phyloP scores from a whole-genome alignment of 2,113 vertebrate genomes.

The Orthonyx spaldingii region DNA sequence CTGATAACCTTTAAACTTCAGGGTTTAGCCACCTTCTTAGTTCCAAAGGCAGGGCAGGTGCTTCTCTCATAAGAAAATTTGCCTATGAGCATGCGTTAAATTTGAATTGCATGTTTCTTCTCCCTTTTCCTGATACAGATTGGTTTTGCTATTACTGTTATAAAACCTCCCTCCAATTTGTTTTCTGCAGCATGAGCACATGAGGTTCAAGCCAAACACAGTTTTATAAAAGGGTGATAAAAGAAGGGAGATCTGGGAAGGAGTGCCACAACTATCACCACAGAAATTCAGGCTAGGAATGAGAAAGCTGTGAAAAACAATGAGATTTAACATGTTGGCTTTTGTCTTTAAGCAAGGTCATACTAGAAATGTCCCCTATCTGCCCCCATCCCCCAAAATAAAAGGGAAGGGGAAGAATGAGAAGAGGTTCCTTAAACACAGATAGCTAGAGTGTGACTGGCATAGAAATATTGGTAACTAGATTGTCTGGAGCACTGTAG shows the following conservation, averaged over 20 bases:
- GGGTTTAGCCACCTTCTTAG: neutral
- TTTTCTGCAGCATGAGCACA: neutral
- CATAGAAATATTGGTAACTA: neutral
- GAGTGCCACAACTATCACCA: neutral
- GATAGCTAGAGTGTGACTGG: neutral
- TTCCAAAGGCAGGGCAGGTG: neutral
- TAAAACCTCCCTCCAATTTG: neutral
- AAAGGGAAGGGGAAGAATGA: fast-evolving
- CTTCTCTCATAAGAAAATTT: neutral
- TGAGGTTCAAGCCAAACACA: neutral
- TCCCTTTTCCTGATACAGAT: neutral
- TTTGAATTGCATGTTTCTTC: neutral
- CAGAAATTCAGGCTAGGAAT: neutral
- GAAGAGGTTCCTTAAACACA: neutral
- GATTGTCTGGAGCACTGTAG: neutral
- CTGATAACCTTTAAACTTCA: neutral
- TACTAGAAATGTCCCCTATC: neutral
- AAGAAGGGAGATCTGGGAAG: neutral
- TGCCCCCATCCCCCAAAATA: fast-evolving
- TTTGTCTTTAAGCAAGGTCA: neutral
- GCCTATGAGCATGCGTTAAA: neutral
- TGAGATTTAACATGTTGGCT: neutral
- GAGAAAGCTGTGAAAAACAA: neutral
- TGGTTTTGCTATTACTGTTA: neutral
- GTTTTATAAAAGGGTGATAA: neutral